A percentile compares a stretch with the other conserved stretches of the same genome.
Conservation (phyloP, 1,140 invertebrate genomes). For the Cherax quadricarinatus region DNA sequence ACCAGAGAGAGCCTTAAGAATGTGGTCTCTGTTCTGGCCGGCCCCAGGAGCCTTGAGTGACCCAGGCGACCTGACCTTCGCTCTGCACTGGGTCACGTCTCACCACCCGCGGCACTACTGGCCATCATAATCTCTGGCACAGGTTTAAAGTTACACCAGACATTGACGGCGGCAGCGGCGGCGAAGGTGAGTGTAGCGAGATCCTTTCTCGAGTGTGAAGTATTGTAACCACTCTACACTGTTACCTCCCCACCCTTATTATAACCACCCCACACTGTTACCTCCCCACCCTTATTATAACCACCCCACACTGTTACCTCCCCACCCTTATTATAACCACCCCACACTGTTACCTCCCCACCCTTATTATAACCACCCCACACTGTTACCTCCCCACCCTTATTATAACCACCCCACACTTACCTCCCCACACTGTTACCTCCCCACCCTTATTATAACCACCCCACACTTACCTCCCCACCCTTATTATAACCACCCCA, state of each 20-base stretch:
- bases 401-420: not conserved
- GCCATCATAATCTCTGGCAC: slow-evolving; percentile 29
- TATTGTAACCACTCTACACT: too few species aligned
- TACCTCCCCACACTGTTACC: not conserved
- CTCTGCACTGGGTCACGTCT: not conserved
- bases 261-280: not conserved
- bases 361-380: not conserved
- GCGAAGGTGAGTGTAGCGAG: too few species aligned
- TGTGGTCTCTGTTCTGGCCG: not conserved
- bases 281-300: not conserved
- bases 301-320: not conserved
- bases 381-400: not conserved
- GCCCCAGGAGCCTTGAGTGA: not conserved
- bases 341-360: not conserved
- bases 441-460: too few species aligned
- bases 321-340: not conserved
- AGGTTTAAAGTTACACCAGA: not conserved
- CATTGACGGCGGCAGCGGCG: not conserved
- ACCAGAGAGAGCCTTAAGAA: not conserved
- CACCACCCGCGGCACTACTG: not conserved
- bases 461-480: too few species aligned
- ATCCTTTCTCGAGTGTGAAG: too few species aligned
- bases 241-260: not conserved
- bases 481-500: too few species aligned
- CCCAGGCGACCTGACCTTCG: slow-evolving; percentile 31